Base-by-base conservation (phyloP, 2,113 vertebrate species). In the Nycticryphes semicollaris region DNA sequence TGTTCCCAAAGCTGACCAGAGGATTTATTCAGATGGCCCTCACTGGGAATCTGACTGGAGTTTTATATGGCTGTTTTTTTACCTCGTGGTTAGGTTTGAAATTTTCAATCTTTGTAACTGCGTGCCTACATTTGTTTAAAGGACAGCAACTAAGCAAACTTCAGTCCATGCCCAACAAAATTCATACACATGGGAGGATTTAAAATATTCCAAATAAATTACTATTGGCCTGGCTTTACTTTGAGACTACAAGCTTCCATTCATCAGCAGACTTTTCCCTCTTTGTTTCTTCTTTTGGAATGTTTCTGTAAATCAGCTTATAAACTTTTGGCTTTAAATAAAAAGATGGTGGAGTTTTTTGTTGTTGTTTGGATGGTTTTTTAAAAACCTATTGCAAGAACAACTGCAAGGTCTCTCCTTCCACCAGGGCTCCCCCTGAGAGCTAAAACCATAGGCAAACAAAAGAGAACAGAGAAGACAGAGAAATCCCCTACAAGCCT, bases 301-400 rank as follows among this genome's bases (percentile, higher is more conserved):
- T 93, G 88, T 95, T 97, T 94, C 78, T 59, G 75, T 92, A 96
- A 97, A 97, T 97, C 90, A 92, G 88, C 93, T 95, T 94, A 91
- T 96, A 94, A 60, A 84, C n/a, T 91, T 93, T 95, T 96, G 88
- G 87, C 79, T 94, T 95, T 47, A 69, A 93, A 86, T 91, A 81
- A 89, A 93, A 96, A 96, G 80, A 96, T 87, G 47, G 23, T 87
- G 77, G 64, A 28, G 3, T 0, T 54, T 93, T 77, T 89, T 75
- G 31, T 45, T 84, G 30, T 78, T 92, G 53, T 90, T 89, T 88
- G 70, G 37, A n/a, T 59, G 16, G 1, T 7, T 1, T 62, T 72
- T 70, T 47, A 15, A 43, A 84, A 87, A 91, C 41, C 25, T 37
- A 22, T 91, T 94, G 84, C 57, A 94, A 87, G 64, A 89, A 56